These are phyloP conservation scores for Melospiza georgiana DNA, from an alignment of 2,113 vertebrate genomes.

Conservation along the genomic window DNA sequence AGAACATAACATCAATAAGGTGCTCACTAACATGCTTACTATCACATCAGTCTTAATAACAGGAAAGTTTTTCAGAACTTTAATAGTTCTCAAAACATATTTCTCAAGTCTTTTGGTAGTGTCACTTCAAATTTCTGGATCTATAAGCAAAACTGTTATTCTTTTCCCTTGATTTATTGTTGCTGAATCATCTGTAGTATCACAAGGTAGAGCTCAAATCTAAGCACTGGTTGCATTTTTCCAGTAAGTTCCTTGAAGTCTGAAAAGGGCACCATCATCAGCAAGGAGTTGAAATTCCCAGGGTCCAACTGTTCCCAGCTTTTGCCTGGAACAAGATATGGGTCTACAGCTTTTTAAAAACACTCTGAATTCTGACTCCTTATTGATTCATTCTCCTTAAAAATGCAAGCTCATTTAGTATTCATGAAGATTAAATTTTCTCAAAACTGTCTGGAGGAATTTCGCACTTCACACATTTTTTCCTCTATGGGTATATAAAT, in stretches of 20 bases:
- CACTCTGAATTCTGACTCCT: background rate
- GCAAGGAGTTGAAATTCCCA: background rate
- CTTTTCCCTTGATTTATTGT: background rate
- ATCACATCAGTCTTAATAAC: background rate
- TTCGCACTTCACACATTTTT: conserved; percentile 9
- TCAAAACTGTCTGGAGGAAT: conserved; percentile 8
- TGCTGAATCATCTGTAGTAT: background rate
- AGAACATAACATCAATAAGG: background rate
- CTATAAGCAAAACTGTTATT: background rate
- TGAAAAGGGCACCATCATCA: background rate
- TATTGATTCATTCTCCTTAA: background rate
- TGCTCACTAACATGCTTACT: background rate
- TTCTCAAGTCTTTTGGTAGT: background rate
- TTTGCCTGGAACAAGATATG: background rate
- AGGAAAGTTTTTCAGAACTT: background rate
- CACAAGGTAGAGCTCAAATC: background rate
- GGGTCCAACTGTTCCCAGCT: background rate
- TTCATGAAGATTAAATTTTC: conserved; percentile 33
- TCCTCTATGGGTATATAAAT: background rate
- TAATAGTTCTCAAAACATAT: background rate
- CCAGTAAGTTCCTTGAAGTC: background rate
- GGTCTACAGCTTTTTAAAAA: background rate
- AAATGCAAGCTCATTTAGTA: conserved; percentile 9
- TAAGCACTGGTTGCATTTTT: background rate
- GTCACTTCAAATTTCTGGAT: background rate